Evolutionary conservation across 2,797 vertebrate genomes (phyloP).

Genomic region (Amphiprion clarkii): DNA sequence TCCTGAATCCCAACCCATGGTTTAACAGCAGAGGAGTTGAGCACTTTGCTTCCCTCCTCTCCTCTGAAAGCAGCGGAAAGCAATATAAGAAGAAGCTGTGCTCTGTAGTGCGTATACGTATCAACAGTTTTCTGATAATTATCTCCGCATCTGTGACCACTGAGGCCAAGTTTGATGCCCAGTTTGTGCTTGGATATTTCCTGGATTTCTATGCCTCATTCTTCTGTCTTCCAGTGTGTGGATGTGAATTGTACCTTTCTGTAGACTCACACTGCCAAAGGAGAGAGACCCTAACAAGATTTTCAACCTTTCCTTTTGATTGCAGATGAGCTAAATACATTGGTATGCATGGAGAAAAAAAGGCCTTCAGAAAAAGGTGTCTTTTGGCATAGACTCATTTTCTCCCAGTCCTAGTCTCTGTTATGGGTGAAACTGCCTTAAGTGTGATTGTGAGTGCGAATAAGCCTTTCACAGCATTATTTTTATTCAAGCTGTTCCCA

Average conservation of each 20-base stretch:
- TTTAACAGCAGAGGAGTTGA: constrained; percentile 16
- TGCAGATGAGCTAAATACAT: constrained; percentile 68
- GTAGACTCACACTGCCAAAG: constrained; percentile 44
- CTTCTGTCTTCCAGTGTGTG: constrained; percentile 8
- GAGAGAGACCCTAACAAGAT: constrained; percentile 54
- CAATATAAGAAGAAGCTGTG: not conserved
- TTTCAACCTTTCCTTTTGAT: constrained; percentile 61
- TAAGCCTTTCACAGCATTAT: constrained; percentile 77
- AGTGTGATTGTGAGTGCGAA: constrained; percentile 79
- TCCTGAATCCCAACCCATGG: constrained; percentile 22
- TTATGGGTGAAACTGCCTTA: constrained; percentile 75
- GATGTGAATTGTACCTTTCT: constrained; percentile 21
- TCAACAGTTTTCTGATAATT: constrained; percentile 2
- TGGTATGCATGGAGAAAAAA: constrained; percentile 53
- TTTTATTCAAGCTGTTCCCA: constrained; percentile 78
- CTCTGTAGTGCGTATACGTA: not conserved
- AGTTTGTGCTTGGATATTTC: constrained; percentile 23
- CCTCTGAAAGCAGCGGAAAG: not conserved
- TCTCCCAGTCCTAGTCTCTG: constrained; percentile 51
- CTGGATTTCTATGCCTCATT: constrained; percentile 19
- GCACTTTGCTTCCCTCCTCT: constrained; percentile 16
- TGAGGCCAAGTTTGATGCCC: constrained; percentile 14
- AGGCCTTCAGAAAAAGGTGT: constrained; percentile 36
- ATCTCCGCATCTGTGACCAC: constrained; percentile 31
- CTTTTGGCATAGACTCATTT: constrained; percentile 61